phyloP scores from a whole-genome alignment of 2,888 invertebrate species.

The Drosophila seclusa region DNA sequence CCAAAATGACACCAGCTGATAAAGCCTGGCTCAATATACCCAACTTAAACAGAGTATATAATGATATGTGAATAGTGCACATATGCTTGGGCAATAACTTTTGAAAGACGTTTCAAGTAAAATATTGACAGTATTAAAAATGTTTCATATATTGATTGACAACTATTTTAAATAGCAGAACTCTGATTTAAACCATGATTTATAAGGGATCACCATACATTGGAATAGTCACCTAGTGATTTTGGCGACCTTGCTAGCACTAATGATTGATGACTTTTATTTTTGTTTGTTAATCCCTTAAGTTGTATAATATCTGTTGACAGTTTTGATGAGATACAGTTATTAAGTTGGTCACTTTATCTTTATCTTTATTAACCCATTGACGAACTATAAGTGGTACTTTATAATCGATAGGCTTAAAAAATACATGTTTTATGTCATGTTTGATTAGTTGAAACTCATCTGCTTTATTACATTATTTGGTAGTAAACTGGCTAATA shows the following conservation, averaged over 20 bases:
- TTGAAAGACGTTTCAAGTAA: background rate
- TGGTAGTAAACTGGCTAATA: conserved; percentile 12
- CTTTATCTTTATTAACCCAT: no score
- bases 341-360: conserved; percentile 9
- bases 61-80: background rate
- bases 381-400: conserved; percentile 5
- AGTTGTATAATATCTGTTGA: background rate
- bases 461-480: conserved; percentile 2
- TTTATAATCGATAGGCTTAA: conserved; percentile 5
- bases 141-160: background rate
- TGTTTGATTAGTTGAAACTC: conserved; percentile 31
- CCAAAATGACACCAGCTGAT: no score
- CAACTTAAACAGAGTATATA: background rate
- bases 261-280: background rate
- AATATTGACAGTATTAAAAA: no score
- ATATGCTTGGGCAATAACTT: background rate
- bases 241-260: background rate
- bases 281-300: background rate
- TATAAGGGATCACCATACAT: background rate
- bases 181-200: background rate
- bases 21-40: no score
- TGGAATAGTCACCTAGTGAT: background rate
- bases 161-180: background rate
- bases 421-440: conserved; percentile 18
- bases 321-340: background rate